These are phyloP conservation scores for Bujurquina vittata DNA, from an alignment of 2,113 vertebrate species.

Conservation along the genomic window DNA sequence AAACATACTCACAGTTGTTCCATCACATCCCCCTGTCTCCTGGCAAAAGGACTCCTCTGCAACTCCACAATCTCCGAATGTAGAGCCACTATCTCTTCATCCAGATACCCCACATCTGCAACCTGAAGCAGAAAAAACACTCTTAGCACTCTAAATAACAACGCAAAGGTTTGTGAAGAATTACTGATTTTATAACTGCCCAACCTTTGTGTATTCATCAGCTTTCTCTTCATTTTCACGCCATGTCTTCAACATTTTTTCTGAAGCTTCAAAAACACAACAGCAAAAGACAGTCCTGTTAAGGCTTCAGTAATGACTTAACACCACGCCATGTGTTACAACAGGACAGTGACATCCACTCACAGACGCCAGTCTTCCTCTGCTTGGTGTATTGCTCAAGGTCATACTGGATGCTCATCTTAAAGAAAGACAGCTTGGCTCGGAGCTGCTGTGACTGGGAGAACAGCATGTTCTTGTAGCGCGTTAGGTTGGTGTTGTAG, in stretches of 20 bases:
- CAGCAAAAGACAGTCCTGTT: background rate
- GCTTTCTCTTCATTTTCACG: constrained; percentile 95
- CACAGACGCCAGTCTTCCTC: constrained; percentile 94
- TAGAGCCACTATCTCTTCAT: constrained; percentile 95
- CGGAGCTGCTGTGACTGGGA: constrained; percentile 94
- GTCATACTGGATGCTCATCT: constrained; percentile 93
- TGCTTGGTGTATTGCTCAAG: constrained; percentile 94
- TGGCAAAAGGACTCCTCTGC: constrained; percentile 92
- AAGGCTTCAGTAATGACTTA: background rate
- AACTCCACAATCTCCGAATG: constrained; percentile 97
- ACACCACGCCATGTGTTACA: background rate
- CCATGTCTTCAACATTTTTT: constrained; percentile 97
- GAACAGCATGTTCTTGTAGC: constrained; percentile 95
- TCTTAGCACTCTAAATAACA: background rate
- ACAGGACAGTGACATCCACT: constrained; percentile 60
- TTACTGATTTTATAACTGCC: background rate
- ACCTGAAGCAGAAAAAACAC: constrained; percentile 75
- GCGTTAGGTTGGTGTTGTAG: constrained; percentile 95
- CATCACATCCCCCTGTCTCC: constrained; percentile 93
- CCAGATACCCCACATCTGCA: constrained; percentile 90
- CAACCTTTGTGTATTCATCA: constrained; percentile 80
- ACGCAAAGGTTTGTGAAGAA: background rate
- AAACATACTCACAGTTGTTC: constrained; percentile 87
- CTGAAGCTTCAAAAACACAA: constrained; percentile 84
- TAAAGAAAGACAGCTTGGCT: constrained; percentile 96